These are phyloP conservation scores for Ametastegia equiseti DNA, from an alignment of 2,888 invertebrate genomes.

Conservation along the genomic window DNA sequence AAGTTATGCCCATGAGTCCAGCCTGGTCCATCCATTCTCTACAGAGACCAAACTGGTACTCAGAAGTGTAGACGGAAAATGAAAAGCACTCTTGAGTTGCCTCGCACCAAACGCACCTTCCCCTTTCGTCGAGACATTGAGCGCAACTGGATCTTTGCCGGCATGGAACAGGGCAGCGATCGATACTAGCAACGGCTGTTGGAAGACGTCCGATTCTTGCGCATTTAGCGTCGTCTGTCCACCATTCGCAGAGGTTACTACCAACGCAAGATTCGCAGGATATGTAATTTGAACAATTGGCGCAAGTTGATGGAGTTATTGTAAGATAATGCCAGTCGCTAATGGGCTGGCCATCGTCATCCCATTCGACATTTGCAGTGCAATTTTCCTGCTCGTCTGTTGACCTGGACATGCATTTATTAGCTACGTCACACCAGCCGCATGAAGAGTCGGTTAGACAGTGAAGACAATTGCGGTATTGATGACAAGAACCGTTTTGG, in stretches of 20 bases:
- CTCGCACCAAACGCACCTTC: constrained; percentile 97
- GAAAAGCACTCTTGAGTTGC: constrained; percentile 95
- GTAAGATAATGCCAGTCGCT: constrained; percentile 89
- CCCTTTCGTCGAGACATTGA: constrained; percentile 89
- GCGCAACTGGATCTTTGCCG: constrained; percentile 87
- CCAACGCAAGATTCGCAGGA: constrained; percentile 90
- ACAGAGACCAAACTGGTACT: constrained; percentile 95
- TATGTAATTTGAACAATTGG: constrained; percentile 93
- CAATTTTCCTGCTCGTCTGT: constrained; percentile 84
- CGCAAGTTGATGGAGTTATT: constrained; percentile 89
- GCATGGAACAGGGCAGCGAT: constrained; percentile 90
- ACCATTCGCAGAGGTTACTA: constrained; percentile 92
- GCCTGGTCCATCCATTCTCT: constrained; percentile 95
- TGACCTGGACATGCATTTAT: constrained; percentile 83
- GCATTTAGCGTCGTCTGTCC: constrained; percentile 92
- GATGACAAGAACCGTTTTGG: constrained; percentile 86
- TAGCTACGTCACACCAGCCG: constrained; percentile 93
- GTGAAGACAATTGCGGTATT: constrained; percentile 90
- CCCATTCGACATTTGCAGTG: constrained; percentile 76
- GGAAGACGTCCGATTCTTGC: constrained; percentile 86
- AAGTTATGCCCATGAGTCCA: constrained; percentile 74
- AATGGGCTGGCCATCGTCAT: constrained; percentile 77
- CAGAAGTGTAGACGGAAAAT: constrained; percentile 96
- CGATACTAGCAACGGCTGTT: constrained; percentile 81
- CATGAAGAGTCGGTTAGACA: constrained; percentile 93